Conservation (phyloP, 92 coral and sea anemone genomes). For the Parazoanthus swiftii region DNA sequence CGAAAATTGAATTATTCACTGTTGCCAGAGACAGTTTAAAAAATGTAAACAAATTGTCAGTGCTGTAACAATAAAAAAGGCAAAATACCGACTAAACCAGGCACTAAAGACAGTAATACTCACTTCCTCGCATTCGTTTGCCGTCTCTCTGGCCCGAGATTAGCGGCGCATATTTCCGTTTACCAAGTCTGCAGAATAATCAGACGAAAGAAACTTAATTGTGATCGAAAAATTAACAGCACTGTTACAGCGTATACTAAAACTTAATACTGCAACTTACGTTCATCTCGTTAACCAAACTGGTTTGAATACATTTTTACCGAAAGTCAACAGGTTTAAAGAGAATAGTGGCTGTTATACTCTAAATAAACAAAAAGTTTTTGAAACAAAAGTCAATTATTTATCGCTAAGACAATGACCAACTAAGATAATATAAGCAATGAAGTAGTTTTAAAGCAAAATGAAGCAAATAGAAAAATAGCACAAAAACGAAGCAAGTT, state of each 20-base stretch:
- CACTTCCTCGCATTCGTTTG: slow-evolving; percentile 68
- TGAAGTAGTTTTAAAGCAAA: no score
- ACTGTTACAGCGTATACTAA: neutral
- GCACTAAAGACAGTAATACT: neutral
- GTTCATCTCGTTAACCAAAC: no score
- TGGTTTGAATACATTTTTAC: neutral
- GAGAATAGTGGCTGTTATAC: no score
- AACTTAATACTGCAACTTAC: no score
- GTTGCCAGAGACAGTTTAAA: no score
- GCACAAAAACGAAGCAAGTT: neutral
- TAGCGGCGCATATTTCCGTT: slow-evolving; percentile 95
- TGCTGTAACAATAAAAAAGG: neutral
- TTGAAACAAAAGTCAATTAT: neutral
- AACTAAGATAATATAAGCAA: no score
- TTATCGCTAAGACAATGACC: no score
- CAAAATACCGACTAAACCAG: neutral
- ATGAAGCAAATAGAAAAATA: no score
- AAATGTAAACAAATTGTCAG: no score
- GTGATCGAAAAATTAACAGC: neutral
- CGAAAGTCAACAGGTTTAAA: no score
- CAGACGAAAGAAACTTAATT: neutral
- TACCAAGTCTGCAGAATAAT: slow-evolving; percentile 61
- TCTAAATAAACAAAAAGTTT: no score
- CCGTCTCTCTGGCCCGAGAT: slow-evolving; percentile 74
- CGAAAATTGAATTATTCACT: no score